Evolutionary conservation across 2,888 invertebrate genomes (phyloP), one percentile per base, ranked within the genome.

Genomic region (Bombylius major): DNA sequence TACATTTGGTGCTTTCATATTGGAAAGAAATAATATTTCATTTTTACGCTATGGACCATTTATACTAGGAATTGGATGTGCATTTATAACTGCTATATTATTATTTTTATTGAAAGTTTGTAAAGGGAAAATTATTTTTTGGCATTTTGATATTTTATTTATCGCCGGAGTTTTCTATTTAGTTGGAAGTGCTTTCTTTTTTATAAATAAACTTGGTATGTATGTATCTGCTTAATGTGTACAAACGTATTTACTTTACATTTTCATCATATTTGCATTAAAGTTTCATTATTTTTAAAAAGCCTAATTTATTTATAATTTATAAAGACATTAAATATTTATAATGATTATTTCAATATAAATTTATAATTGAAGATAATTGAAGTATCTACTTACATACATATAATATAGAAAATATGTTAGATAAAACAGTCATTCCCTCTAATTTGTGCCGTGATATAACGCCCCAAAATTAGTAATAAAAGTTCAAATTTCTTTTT

Each of bases 141-240:
- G 68, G 66, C 71, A 70, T 51, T 64, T 67, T 5, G 56, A 65
- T 32, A 53, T 70, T 33, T 59, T 70, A 1, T 39, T 70, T 5
- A 58, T 51, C 5, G 67, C 67, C 0, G 66, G 60, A 5, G 59
- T 56, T 5, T 65, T 69, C 52, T 64, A 69, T 65, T 59, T 70
- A 31, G 57, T 70, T 12, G 67, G 66, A n/a, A 69, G 71, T 54
- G 66, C 69, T 45, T 71, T 70, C 57, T 70, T 69, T 59, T 70
- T 70, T 61, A 68, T 65, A 47, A 64, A 68, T 58, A 65, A 66
- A 32, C 62, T 64, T 54, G 70, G 70, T 70, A 58, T 69, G 70
- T 62, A 2, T 9, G 23, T 32, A 44, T 51, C 39, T 33, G 23
- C 5, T 50, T 36, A 36, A 33, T 12, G 33, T 33, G 9, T 33